phyloP scores from a whole-genome alignment of 2,113 vertebrate species.

The Esox niger region DNA sequence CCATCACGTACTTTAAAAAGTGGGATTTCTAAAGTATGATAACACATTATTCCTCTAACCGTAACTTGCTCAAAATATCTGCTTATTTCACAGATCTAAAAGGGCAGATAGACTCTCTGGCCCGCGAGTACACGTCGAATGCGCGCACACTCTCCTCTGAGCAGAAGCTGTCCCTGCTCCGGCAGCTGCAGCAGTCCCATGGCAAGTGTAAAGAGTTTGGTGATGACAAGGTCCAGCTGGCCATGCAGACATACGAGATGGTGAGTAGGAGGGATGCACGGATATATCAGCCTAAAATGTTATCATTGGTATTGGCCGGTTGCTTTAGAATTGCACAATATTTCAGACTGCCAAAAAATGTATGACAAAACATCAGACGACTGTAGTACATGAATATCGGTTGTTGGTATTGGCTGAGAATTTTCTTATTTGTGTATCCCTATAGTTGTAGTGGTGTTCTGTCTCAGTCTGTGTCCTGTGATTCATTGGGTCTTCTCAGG shows the following conservation, averaged over 20 bases:
- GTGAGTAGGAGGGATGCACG: constrained; percentile 68
- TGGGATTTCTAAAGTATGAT: too few species aligned
- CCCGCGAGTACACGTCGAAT: constrained; percentile 83
- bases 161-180: constrained; percentile 82
- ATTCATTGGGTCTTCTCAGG: constrained; percentile 55
- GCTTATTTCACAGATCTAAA: constrained; percentile 77
- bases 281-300: too few species aligned
- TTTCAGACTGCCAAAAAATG: too few species aligned
- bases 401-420: too few species aligned
- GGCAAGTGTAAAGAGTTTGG: constrained; percentile 89
- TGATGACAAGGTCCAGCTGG: constrained; percentile 89
- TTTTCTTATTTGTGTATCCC: too few species aligned
- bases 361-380: too few species aligned
- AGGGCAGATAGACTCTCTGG: constrained; percentile 84
- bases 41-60: background rate
- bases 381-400: too few species aligned
- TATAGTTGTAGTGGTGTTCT: too few species aligned
- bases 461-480: background rate
- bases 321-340: too few species aligned
- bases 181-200: constrained; percentile 86
- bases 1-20: too few species aligned
- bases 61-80: background rate
- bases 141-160: constrained; percentile 80
- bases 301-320: too few species aligned
- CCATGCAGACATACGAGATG: constrained; percentile 93